Evolutionary conservation across 2,888 invertebrate genomes (phyloP), one percentile per base, ranked within the genome.

Genomic region (Coleophora deauratella): DNA sequence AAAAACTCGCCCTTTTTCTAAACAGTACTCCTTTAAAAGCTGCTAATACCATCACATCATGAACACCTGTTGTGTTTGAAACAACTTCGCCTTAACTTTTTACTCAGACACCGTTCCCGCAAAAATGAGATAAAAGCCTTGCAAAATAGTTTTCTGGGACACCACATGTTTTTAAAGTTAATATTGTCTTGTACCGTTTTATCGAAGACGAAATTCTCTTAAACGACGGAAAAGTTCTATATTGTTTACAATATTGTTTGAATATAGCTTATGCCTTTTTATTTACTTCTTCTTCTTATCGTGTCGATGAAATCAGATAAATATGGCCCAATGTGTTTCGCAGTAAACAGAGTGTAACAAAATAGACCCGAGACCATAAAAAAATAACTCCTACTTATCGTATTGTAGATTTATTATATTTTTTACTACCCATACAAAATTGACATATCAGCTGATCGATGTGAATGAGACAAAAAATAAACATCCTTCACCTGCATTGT

Each of bases 91-190:
- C 48, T 42, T 60, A 84, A 85, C 84, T 84, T 84, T 79, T 72
- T 75, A 84, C 84, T 84, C 72, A 71, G 53, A 58, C 55, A 50
- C 55, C 4, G 45, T 57, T 57, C 57, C 60, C 62, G 64, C 61
- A 70, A 77, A 79, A 79, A 79, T 74, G 75, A 69, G 81, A 79
- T 81, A 79, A 84, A 76, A 79, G 76, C 81, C 78, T 82, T 71
- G 67, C 67, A 71, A 75, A 77, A 82, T 82, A 82, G 82, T 84
- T 84, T 65, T 76, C 68, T 73, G 67, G 73, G 71, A 66, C 79
- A 74, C 76, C 84, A 80, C 74, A 81, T 79, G 81, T 57, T 75
- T 62, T 65, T 61, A 50, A 67, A 73, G 74, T 74, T 77, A 75
- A 67, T 70, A 63, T 21, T 66, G 61, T 65, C 66, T 60, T 66